These are phyloP conservation scores for Ormia ochracea DNA, from an alignment of 2,888 invertebrate species.

Conservation along the genomic window DNA sequence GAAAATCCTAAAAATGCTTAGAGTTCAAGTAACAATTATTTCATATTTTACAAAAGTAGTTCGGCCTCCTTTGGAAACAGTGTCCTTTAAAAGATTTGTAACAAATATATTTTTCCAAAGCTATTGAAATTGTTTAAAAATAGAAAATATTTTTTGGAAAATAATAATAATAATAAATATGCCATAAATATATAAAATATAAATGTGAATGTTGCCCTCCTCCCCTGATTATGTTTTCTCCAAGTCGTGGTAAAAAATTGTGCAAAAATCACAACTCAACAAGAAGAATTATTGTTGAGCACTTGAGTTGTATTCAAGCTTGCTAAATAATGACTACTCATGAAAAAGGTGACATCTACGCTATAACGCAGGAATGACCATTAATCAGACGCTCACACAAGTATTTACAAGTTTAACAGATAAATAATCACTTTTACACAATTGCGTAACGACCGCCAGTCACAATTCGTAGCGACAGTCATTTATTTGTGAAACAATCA, in stretches of 20 bases:
- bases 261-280: neutral
- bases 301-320: neutral
- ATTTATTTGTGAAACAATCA: slow-evolving; percentile 1
- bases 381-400: slow-evolving; percentile 40
- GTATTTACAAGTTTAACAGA: slow-evolving; percentile 32
- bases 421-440: slow-evolving; percentile 45
- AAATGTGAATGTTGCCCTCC: no score
- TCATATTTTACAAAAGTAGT: no score
- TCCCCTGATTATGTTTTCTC: neutral
- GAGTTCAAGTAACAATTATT: no score
- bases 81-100: no score
- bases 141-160: no score
- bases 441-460: slow-evolving; percentile 36
- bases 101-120: no score
- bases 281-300: neutral
- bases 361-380: slow-evolving; percentile 7
- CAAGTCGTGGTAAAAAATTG: neutral
- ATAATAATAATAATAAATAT: no score
- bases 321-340: slow-evolving; percentile 17
- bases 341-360: slow-evolving; percentile 24
- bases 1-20: no score
- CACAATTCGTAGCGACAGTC: slow-evolving; percentile 8
- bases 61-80: no score
- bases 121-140: no score
- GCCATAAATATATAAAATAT: neutral